Percentiles rank a stretch among this genome's conserved stretches.
Evolutionary conservation across 2,113 vertebrate genomes (phyloP).

Genomic region (Neoarius graeffei): DNA sequence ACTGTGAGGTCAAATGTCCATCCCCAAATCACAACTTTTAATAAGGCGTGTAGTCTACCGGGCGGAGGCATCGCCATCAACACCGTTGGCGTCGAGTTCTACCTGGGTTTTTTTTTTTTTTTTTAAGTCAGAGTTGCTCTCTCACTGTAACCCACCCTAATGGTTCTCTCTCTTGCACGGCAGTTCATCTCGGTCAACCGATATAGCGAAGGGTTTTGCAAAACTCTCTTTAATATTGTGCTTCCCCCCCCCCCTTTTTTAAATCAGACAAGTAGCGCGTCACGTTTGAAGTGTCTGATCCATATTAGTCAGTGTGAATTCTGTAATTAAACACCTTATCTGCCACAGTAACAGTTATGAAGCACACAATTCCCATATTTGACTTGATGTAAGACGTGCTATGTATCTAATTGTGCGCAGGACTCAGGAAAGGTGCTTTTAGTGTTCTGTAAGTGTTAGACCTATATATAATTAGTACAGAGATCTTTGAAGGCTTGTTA

Average conservation of each 20-base stretch:
- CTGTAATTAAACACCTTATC: slow-evolving; percentile 46
- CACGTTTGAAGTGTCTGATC: slow-evolving; percentile 32
- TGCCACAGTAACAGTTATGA: slow-evolving; percentile 28
- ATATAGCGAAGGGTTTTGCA: background rate
- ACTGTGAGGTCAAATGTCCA: too few relatives aligned
- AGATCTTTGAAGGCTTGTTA: background rate
- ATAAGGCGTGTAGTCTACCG: too few relatives aligned
- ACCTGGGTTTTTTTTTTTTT: background rate
- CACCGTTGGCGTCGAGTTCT: too few relatives aligned
- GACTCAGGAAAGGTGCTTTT: slow-evolving; percentile 76
- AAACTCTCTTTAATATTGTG: background rate
- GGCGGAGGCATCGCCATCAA: too few relatives aligned
- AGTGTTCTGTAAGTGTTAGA: slow-evolving; percentile 26
- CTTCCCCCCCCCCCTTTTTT: background rate
- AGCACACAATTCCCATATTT: slow-evolving; percentile 29
- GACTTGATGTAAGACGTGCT: slow-evolving; percentile 76
- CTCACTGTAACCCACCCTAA: background rate
- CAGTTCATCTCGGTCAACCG: background rate
- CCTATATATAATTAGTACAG: slow-evolving; percentile 3
- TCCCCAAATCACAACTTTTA: too few relatives aligned
- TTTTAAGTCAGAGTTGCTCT: background rate
- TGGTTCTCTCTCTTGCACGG: background rate
- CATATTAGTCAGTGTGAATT: slow-evolving; percentile 44
- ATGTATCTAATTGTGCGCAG: slow-evolving; percentile 88
- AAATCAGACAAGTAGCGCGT: background rate